Evolutionary conservation across 2,113 vertebrate species (phyloP).

Genomic region (Channa argus): DNA sequence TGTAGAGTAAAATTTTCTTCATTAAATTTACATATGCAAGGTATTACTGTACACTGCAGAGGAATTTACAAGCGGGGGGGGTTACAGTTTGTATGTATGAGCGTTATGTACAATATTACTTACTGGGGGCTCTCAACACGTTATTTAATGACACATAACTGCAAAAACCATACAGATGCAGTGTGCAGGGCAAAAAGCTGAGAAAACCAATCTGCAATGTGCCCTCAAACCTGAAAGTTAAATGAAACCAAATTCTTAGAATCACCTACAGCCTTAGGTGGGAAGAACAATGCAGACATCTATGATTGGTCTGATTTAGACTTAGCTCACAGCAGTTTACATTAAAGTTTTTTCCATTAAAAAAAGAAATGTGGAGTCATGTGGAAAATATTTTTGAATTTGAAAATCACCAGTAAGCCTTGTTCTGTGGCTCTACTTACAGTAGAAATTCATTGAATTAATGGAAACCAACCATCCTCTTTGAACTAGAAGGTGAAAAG

Average conservation of each 20-base stretch:
- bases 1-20: conserved; percentile 1
- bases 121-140: no score
- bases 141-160: not conserved
- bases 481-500: conserved; percentile 49
- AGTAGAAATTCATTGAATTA: conserved; percentile 61
- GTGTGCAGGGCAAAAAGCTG: not conserved
- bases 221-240: conserved; percentile 36
- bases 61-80: not conserved
- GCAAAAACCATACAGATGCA: not conserved
- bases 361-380: conserved; percentile 2
- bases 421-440: conserved; percentile 39
- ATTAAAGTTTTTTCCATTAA: no score
- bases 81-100: no score
- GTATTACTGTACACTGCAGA: conserved; percentile 1
- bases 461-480: conserved; percentile 54
- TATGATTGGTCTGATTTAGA: conserved; percentile 34
- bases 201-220: conserved; percentile 6
- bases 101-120: no score
- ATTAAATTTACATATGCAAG: not conserved
- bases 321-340: conserved; percentile 36
- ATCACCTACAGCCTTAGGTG: not conserved
- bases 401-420: conserved; percentile 25
- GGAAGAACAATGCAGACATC: conserved; percentile 30
- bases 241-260: conserved; percentile 33
- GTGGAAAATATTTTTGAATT: conserved; percentile 49